These are phyloP conservation scores for Oenanthe melanoleuca DNA, from an alignment of 2,113 vertebrate genomes.

Conservation along the genomic window DNA sequence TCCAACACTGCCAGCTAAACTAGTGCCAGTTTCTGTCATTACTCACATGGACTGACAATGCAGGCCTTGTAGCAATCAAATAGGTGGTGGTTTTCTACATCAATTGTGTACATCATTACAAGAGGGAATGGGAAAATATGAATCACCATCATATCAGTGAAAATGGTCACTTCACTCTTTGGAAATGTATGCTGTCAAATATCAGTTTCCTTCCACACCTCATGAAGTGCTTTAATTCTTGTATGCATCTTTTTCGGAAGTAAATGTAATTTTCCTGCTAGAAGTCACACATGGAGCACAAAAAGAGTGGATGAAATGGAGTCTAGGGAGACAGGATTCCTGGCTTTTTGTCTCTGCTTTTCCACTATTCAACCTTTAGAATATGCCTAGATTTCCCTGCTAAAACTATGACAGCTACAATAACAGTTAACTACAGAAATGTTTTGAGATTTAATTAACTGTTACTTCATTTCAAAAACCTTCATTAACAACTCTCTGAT, in stretches of 20 bases:
- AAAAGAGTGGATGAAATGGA: background rate
- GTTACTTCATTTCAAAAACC: background rate
- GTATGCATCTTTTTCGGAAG: background rate
- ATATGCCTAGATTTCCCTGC: background rate
- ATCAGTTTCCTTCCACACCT: background rate
- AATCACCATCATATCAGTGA: background rate
- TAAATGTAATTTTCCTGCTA: background rate
- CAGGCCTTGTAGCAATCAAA: background rate
- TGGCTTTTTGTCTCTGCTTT: background rate
- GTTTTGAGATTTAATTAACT: background rate
- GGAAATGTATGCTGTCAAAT: background rate
- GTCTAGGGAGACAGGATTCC: background rate
- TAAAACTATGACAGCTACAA: background rate
- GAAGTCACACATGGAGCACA: background rate
- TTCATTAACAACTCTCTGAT: background rate
- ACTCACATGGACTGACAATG: background rate
- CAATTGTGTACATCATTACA: background rate
- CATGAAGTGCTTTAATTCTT: background rate
- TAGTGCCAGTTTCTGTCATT: background rate
- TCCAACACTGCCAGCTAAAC: background rate
- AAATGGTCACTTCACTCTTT: background rate
- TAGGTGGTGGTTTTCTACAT: accelerated
- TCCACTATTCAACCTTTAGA: background rate
- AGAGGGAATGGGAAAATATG: background rate
- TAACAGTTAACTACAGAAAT: background rate